phyloP scores from a whole-genome alignment of 1,140 invertebrate species.

The Drosophila eugracilis region DNA sequence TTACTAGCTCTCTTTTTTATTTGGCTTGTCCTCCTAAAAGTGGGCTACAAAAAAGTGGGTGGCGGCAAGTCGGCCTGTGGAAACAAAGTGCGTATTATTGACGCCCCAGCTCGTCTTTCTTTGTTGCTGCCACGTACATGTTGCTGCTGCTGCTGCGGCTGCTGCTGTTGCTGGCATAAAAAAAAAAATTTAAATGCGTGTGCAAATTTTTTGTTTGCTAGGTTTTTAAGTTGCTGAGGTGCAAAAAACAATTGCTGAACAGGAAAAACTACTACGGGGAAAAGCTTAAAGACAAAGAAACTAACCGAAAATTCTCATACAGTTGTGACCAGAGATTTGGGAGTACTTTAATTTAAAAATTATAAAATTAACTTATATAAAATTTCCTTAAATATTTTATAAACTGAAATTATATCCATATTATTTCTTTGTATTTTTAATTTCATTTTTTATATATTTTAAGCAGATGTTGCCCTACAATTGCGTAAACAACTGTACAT shows the following conservation, averaged over 20 bases:
- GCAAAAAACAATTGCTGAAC: slow-evolving; percentile 24
- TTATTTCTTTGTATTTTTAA: too few relatives aligned
- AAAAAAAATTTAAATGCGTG: slow-evolving; percentile 72
- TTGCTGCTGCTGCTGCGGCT: slow-evolving; percentile 18
- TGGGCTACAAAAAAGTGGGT: slow-evolving; percentile 28
- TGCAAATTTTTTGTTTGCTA: slow-evolving; percentile 14
- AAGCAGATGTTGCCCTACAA: not conserved
- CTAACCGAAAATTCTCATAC: not conserved
- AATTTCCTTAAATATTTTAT: too few relatives aligned
- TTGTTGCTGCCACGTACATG: slow-evolving; percentile 6
- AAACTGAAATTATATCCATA: too few relatives aligned
- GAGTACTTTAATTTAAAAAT: too few relatives aligned
- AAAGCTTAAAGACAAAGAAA: not conserved
- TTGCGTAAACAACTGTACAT: not conserved
- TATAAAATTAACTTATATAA: too few relatives aligned
- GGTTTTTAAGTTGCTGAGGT: not conserved
- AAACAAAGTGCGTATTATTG: slow-evolving; percentile 54
- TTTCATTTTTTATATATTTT: not conserved
- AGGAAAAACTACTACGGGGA: too few relatives aligned
- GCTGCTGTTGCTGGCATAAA: slow-evolving; percentile 10
- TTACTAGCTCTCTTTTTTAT: slow-evolving; percentile 10
- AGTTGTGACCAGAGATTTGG: not conserved
- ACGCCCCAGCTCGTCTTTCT: slow-evolving; percentile 27
- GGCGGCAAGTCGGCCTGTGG: slow-evolving; percentile 1
- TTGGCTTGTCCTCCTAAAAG: slow-evolving; percentile 18